phyloP scores from a whole-genome alignment of 2,888 invertebrate species.

The Parnassius orleans region DNA sequence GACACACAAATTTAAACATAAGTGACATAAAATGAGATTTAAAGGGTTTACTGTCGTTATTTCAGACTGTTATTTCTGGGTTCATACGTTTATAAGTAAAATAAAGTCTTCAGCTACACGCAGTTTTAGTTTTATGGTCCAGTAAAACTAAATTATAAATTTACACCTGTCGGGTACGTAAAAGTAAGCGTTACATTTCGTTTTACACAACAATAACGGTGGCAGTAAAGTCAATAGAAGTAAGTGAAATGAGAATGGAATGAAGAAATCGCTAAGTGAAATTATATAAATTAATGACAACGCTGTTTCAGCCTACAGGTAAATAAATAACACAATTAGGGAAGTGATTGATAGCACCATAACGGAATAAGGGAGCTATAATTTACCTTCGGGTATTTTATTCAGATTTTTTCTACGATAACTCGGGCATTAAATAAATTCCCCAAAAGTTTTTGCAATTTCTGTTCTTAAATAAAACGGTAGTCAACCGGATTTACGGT shows the following conservation, averaged over 20 bases:
- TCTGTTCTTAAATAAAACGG: slow-evolving; percentile 25
- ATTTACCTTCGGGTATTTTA: slow-evolving; percentile 24
- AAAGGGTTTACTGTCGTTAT: slow-evolving; percentile 26
- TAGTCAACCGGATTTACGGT: slow-evolving; percentile 21
- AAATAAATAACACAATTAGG: slow-evolving; percentile 73
- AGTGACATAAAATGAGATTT: slow-evolving; percentile 24
- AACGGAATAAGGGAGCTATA: slow-evolving; percentile 35
- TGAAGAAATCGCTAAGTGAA: slow-evolving; percentile 45
- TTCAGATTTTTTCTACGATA: slow-evolving; percentile 15
- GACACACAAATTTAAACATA: slow-evolving; percentile 28
- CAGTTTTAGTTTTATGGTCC: slow-evolving; percentile 27
- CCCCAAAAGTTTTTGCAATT: slow-evolving; percentile 24
- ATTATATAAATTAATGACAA: slow-evolving; percentile 70
- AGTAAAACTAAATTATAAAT: slow-evolving; percentile 37
- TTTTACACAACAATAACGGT: slow-evolving; percentile 35
- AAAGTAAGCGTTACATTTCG: slow-evolving; percentile 25
- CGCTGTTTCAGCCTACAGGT: slow-evolving; percentile 58
- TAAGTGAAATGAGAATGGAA: slow-evolving; percentile 23
- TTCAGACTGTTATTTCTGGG: slow-evolving; percentile 25
- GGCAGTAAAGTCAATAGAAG: slow-evolving; percentile 21
- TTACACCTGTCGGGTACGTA: slow-evolving; percentile 36
- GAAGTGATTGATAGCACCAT: slow-evolving; percentile 65
- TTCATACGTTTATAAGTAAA: slow-evolving; percentile 29
- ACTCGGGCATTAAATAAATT: slow-evolving; percentile 26
- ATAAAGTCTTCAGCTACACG: slow-evolving; percentile 25